Evolutionary conservation across 2,888 invertebrate genomes (phyloP).

Genomic region (Alviniconcha strummeri): DNA sequence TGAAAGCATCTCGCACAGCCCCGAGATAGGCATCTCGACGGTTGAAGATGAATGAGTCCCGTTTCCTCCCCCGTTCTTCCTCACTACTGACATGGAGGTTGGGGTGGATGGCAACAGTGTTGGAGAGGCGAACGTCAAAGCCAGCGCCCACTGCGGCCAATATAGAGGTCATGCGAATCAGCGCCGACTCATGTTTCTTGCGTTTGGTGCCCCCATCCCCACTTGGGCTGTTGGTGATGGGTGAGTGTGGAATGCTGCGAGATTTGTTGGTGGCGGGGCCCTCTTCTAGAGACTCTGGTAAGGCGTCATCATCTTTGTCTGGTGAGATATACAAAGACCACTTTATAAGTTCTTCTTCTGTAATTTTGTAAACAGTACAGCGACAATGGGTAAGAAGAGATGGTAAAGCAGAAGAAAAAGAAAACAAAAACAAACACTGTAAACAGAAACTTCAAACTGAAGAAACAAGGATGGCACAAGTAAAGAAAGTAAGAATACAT

Average conservation of each 20-base stretch:
- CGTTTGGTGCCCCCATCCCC: slow-evolving; percentile 34
- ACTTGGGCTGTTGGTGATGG: slow-evolving; percentile 27
- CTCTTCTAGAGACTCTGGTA: slow-evolving; percentile 68
- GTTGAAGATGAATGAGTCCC: slow-evolving; percentile 63
- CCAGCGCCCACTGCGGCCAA: slow-evolving; percentile 91
- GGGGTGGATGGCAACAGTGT: slow-evolving; percentile 73
- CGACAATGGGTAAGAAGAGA: too few relatives aligned
- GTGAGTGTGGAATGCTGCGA: slow-evolving; percentile 54
- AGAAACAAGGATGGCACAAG: not conserved
- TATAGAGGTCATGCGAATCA: slow-evolving; percentile 94
- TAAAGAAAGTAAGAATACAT: not conserved
- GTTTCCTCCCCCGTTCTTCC: slow-evolving; percentile 50
- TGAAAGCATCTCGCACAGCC: slow-evolving; percentile 69
- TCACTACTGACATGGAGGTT: slow-evolving; percentile 50
- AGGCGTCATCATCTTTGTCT: slow-evolving; percentile 72
- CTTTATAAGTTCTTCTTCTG: too few relatives aligned
- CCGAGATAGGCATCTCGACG: slow-evolving; percentile 70
- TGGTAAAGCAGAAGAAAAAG: not conserved
- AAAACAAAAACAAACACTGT: not conserved
- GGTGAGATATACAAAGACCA: slow-evolving; percentile 77
- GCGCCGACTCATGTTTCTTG: slow-evolving; percentile 77
- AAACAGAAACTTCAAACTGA: not conserved
- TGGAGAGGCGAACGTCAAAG: slow-evolving; percentile 92
- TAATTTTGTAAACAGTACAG: too few relatives aligned
- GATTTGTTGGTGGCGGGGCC: slow-evolving; percentile 38